Percentiles rank a stretch among this genome's conserved stretches.
These are phyloP conservation scores for Drosophila nigromelanica DNA, from an alignment of 1,140 invertebrate genomes.

Conservation along the genomic window DNA sequence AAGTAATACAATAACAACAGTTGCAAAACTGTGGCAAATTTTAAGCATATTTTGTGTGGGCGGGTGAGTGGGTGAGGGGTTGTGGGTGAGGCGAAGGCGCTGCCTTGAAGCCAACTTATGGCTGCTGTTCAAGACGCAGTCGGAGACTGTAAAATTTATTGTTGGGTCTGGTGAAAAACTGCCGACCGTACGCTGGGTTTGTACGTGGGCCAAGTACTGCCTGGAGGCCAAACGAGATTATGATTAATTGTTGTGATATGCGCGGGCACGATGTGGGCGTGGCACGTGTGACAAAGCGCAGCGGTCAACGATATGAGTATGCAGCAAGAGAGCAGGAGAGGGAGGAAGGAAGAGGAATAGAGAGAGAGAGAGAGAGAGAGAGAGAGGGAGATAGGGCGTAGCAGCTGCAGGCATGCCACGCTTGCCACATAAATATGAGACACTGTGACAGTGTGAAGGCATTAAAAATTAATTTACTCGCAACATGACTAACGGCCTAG, in stretches of 20 bases:
- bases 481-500: slow-evolving; percentile 57
- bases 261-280: slow-evolving; percentile 47
- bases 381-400: not conserved
- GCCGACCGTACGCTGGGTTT: slow-evolving; percentile 25
- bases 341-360: no score
- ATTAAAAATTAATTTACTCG: slow-evolving; percentile 81
- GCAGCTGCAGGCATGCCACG: slow-evolving; percentile 46
- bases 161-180: slow-evolving; percentile 66
- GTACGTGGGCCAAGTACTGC: slow-evolving; percentile 69
- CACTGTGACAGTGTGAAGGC: slow-evolving; percentile 62
- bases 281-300: slow-evolving; percentile 71
- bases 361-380: not conserved
- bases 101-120: slow-evolving; percentile 68
- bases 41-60: slow-evolving; percentile 23
- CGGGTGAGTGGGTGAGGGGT: not conserved
- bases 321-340: slow-evolving; percentile 1
- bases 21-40: slow-evolving; percentile 65
- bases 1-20: slow-evolving; percentile 68
- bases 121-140: slow-evolving; percentile 65
- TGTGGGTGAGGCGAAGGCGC: slow-evolving; percentile 39
- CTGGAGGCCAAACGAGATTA: slow-evolving; percentile 71
- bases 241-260: slow-evolving; percentile 70
- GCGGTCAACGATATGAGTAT: slow-evolving; percentile 64
- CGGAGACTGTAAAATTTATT: slow-evolving; percentile 71
- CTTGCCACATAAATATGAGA: slow-evolving; percentile 72